A percentile compares a stretch with the other conserved stretches of the same genome.
Conservation (phyloP, 2,888 invertebrate genomes). For the Clitarchus hookeri region DNA sequence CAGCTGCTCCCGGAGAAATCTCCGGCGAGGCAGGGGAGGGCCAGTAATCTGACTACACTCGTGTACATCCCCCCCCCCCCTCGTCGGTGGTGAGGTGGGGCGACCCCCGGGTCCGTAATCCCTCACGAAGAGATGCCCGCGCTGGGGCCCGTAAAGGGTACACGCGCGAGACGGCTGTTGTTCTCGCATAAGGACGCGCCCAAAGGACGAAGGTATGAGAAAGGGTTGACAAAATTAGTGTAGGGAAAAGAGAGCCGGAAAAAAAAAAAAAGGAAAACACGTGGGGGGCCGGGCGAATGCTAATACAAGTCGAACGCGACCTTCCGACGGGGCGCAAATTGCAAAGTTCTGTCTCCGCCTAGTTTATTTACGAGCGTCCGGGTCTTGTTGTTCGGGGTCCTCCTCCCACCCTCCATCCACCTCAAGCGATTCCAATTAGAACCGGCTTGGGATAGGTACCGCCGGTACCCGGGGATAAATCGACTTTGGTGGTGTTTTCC, state of each 20-base stretch:
- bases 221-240: neutral
- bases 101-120: neutral
- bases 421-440: no score
- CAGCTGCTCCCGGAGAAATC: neutral
- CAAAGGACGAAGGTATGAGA: neutral
- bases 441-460: no score
- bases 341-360: neutral
- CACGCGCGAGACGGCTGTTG: neutral
- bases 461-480: no score
- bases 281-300: neutral
- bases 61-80: neutral
- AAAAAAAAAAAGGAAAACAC: neutral
- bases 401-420: no score
- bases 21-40: neutral
- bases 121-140: neutral
- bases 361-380: neutral
- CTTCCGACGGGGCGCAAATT: neutral
- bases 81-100: neutral
- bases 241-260: neutral
- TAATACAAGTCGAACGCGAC: neutral
- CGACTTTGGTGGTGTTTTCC: no score
- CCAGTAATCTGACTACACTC: neutral
- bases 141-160: neutral
- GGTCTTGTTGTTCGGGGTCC: no score
- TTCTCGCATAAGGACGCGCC: neutral